Base-by-base conservation (phyloP, 2,113 vertebrate genomes). In the Todiramphus chloris region DNA sequence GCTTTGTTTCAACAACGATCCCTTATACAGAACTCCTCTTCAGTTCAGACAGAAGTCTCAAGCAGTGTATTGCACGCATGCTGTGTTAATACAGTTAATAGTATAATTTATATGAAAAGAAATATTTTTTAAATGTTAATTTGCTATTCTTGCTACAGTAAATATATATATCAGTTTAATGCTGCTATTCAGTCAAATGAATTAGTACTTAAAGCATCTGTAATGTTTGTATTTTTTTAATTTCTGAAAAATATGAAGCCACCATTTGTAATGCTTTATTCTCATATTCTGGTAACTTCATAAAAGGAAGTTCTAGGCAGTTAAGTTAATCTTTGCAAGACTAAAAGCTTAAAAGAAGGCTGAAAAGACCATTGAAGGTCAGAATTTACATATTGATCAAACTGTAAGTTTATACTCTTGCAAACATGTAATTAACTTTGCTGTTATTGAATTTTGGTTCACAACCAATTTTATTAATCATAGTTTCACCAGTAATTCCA, bases 371-470 rank as follows among this genome's bases (percentile, higher is more conserved):
- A 98, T 67, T 98, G 98, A 98, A 98, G 98, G 98, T 98, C 98
- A 98, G 88, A 95, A 98, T 98, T 98, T 98, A 91, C 98, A 98
- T 98, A 98, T 98, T 98, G 98, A 98, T 98, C 97, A 97, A 96
- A 97, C 97, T 98, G 97, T 97, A 98, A 97, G 97, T 97, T 98
- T 98, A 98, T 97, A 97, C 97, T 98, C 94, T 94, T 97, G 95
- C 97, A 98, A 98, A 98, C 97, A 97, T 87, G 88, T 98, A 98
- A 98, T 98, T 98, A 98, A 98, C 98, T 98, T 98, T 98, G 97
- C 88, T 89, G 95, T 96, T 98, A 98, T 98, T 98, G 98, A 98
- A 98, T 98, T 98, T 98, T 97, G 90, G 96, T 97, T 98, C 98
- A 93, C 96, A 97, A 98, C 96, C 96, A 97, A 98, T 98, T 98